Evolutionary conservation across 2,113 vertebrate species (phyloP).

Genomic region (Periophthalmodon schlosseri): DNA sequence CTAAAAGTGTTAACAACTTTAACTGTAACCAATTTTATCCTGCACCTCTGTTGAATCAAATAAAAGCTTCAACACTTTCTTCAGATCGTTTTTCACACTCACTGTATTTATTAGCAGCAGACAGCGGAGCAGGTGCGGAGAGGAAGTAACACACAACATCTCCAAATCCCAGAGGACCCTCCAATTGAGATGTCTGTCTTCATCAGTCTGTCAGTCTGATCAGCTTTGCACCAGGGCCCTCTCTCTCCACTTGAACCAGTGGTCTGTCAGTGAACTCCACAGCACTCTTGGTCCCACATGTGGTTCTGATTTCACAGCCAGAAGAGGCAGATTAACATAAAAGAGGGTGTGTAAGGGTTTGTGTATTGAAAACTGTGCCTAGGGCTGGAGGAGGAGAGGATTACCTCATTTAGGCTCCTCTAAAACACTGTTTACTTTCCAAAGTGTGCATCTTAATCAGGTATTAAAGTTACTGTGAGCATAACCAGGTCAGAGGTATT

Average conservation of each 20-base stretch:
- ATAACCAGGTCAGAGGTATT: slow-evolving; percentile 52
- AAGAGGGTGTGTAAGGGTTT: slow-evolving; percentile 77
- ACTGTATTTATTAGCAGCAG: background rate
- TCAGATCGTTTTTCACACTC: background rate
- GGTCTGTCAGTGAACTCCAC: slow-evolving; percentile 65
- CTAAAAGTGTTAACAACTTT: background rate
- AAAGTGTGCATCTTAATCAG: slow-evolving; percentile 76
- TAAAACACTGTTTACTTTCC: slow-evolving; percentile 78
- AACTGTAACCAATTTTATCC: background rate
- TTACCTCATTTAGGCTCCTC: slow-evolving; percentile 77
- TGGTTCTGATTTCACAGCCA: slow-evolving; percentile 80
- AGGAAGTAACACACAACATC: slow-evolving; percentile 1
- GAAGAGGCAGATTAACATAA: slow-evolving; percentile 79
- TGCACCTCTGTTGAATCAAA: background rate
- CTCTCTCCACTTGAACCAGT: slow-evolving; percentile 67
- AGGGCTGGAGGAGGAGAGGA: slow-evolving; percentile 67
- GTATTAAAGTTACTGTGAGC: slow-evolving; percentile 51
- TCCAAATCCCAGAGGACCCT: slow-evolving; percentile 30
- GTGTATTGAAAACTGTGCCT: slow-evolving; percentile 69
- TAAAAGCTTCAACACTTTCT: background rate
- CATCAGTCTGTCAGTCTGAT: slow-evolving; percentile 24
- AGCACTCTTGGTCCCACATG: slow-evolving; percentile 72
- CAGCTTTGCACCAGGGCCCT: slow-evolving; percentile 40
- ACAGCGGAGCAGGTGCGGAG: background rate
- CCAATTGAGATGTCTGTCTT: slow-evolving; percentile 20